These are phyloP conservation scores for Cricetomys ansorgei DNA, from an alignment of 2,113 vertebrate genomes.

Conservation along the genomic window DNA sequence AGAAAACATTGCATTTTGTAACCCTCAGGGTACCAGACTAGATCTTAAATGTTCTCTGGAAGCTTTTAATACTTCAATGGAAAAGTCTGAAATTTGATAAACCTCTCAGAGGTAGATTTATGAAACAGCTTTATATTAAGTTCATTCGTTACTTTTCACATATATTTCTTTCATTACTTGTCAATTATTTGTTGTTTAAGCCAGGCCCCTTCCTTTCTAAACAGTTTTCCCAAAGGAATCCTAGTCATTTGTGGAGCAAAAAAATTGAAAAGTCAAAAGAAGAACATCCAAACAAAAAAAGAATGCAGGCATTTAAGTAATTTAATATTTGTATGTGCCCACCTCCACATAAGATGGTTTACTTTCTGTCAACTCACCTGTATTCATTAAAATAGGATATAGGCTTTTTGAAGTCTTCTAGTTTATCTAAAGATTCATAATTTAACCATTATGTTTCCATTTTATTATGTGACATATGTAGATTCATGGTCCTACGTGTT, in stretches of 20 bases:
- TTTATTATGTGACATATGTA: background rate
- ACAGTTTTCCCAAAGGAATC: background rate
- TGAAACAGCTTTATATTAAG: background rate
- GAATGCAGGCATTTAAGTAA: background rate
- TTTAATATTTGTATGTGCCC: background rate
- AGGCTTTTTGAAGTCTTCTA: background rate
- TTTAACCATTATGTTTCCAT: constrained; percentile 30
- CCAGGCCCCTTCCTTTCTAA: background rate
- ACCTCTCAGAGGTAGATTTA: background rate
- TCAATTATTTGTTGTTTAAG: background rate
- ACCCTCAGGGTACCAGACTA: background rate
- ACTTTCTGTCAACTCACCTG: background rate
- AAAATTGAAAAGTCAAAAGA: background rate
- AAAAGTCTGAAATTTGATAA: constrained; percentile 7
- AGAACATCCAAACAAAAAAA: background rate
- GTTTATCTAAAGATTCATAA: background rate
- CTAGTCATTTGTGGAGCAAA: background rate
- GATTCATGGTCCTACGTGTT: background rate
- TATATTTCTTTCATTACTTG: background rate
- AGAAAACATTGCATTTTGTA: background rate
- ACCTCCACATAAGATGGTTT: background rate
- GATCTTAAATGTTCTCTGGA: background rate
- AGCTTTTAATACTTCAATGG: background rate
- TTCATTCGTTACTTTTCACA: background rate
- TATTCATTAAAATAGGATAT: background rate